Percentiles rank a stretch among this genome's conserved stretches.
Conservation (phyloP, 37 sponge, comb jelly and placozoan species). For the Petrosia ficiformis region DNA sequence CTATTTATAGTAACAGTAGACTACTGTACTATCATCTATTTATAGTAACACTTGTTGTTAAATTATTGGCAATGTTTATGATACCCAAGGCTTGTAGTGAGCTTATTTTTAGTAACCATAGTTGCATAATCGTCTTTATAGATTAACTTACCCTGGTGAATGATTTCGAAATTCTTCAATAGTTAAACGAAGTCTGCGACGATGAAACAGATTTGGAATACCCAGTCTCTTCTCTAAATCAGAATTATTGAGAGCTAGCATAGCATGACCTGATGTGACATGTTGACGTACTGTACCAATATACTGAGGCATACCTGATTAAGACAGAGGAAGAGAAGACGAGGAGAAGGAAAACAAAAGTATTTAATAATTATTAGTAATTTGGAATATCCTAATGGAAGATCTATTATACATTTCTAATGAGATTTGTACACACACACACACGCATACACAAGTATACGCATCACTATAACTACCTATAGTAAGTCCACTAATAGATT, state of each 20-base stretch:
- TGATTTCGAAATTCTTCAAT: slow-evolving; percentile 56
- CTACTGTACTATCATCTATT: too few species aligned
- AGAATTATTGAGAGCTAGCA: slow-evolving; percentile 49
- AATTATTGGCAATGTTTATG: too few species aligned
- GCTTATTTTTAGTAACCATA: too few species aligned
- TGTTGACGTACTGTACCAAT: slow-evolving; percentile 24
- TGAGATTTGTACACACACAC: slow-evolving; percentile 14
- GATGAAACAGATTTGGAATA: slow-evolving; percentile 73
- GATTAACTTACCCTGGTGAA: background rate
- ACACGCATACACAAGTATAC: slow-evolving; percentile 25
- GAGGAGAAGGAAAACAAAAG: background rate
- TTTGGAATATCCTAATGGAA: background rate
- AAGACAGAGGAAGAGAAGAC: background rate
- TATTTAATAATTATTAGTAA: background rate
- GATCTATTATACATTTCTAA: background rate
- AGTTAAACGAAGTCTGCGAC: slow-evolving; percentile 75
- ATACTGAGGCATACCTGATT: slow-evolving; percentile 56
- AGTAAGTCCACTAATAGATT: too few species aligned
- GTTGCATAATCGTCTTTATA: background rate
- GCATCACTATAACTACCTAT: background rate
- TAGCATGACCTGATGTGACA: slow-evolving; percentile 52
- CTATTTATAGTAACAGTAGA: too few species aligned
- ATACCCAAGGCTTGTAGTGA: too few species aligned
- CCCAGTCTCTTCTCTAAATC: slow-evolving; percentile 73
- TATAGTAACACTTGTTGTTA: too few species aligned